phyloP scores from a whole-genome alignment of 2,797 vertebrate genomes.

The Gymnopithys bicolor region DNA sequence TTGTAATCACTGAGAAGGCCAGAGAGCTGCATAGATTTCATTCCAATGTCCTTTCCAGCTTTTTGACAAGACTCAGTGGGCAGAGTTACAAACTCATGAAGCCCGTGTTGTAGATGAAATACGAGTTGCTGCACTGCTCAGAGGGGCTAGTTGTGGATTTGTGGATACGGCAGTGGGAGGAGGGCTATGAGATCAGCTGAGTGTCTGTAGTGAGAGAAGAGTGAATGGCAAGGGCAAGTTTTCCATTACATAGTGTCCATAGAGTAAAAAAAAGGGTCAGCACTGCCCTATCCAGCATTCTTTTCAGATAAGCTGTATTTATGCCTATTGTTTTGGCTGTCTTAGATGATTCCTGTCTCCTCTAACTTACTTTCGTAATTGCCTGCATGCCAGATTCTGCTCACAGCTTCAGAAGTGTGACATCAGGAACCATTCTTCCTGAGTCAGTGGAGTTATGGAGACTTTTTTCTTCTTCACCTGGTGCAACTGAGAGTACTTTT shows the following conservation, averaged over 20 bases:
- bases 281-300: neutral
- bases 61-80: constrained; percentile 62
- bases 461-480: neutral
- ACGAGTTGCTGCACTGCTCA: constrained; percentile 14
- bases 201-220: constrained; percentile 36
- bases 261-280: neutral
- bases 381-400: neutral
- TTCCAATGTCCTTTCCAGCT: constrained; percentile 72
- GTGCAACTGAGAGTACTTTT: neutral
- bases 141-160: neutral
- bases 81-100: constrained; percentile 56
- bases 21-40: constrained; percentile 69
- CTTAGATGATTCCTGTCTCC: neutral
- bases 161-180: constrained; percentile 13
- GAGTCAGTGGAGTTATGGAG: neutral
- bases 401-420: neutral
- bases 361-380: neutral
- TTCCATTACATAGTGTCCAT: constrained; percentile 12
- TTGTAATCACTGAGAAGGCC: constrained; percentile 58
- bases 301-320: neutral
- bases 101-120: constrained; percentile 40
- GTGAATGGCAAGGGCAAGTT: constrained; percentile 17
- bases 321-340: constrained; percentile 11
- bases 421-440: neutral
- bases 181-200: constrained; percentile 23